A percentile compares a stretch with the other conserved stretches of the same genome.
Evolutionary conservation across 2,113 vertebrate genomes (phyloP).

Genomic region (Misgurnus mizolepis): DNA sequence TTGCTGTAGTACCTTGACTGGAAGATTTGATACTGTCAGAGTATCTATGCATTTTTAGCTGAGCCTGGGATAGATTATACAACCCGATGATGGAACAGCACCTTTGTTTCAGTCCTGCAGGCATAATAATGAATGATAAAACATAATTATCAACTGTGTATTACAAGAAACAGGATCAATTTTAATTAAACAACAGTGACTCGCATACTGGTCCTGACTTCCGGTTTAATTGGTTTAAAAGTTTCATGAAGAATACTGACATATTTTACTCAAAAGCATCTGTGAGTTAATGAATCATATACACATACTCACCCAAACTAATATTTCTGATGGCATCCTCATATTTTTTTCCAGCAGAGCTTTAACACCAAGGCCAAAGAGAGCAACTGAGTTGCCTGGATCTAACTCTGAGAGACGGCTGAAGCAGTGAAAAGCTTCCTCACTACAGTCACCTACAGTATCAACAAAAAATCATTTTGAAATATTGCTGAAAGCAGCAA

Average conservation of each 20-base stretch:
- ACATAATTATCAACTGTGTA: neutral
- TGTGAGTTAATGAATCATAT: neutral
- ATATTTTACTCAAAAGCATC: neutral
- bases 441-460: slow-evolving; percentile 67
- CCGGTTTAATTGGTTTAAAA: neutral
- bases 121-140: neutral
- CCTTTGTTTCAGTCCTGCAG: slow-evolving; percentile 79
- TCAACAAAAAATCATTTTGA: neutral
- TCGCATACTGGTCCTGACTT: no score
- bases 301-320: slow-evolving; percentile 75
- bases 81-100: slow-evolving; percentile 75
- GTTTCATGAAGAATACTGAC: no score
- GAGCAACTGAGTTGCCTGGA: slow-evolving; percentile 77
- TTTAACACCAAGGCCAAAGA: slow-evolving; percentile 85
- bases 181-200: neutral
- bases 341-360: slow-evolving; percentile 83
- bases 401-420: slow-evolving; percentile 79
- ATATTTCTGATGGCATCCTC: slow-evolving; percentile 80
- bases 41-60: slow-evolving; percentile 83
- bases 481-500: neutral
- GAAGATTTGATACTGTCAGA: slow-evolving; percentile 78
- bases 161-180: no score
- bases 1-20: slow-evolving; percentile 76
- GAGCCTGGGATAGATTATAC: slow-evolving; percentile 81
- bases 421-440: slow-evolving; percentile 77